These are phyloP conservation scores for Drosophila algonquin DNA, from an alignment of 2,888 invertebrate genomes.

Conservation along the genomic window DNA sequence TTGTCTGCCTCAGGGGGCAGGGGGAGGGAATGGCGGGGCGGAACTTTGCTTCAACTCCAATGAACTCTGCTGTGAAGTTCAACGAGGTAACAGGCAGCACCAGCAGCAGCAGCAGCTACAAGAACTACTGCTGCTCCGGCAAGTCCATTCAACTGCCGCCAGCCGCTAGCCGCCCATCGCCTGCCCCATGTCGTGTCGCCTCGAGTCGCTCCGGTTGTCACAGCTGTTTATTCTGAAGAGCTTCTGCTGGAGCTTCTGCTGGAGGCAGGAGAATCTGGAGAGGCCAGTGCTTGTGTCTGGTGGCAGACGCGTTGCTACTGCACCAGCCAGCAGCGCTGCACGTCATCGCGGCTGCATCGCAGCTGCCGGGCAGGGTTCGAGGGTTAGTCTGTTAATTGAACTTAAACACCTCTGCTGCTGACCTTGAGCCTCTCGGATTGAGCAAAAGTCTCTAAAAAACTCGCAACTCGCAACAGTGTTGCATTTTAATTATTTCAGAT, in stretches of 20 bases:
- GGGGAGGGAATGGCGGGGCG: background rate
- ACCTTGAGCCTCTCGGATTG: too few relatives aligned
- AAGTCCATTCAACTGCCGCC: constrained; percentile 67
- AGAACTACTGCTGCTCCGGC: constrained; percentile 27
- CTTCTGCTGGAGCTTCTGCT: background rate
- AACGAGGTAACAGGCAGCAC: constrained; percentile 40
- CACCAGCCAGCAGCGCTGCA: background rate
- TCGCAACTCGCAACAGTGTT: background rate
- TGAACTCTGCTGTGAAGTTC: constrained; percentile 68
- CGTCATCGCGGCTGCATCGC: background rate
- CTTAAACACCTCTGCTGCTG: background rate
- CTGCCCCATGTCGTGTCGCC: constrained; percentile 17
- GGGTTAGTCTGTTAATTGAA: constrained; percentile 38
- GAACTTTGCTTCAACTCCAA: constrained; percentile 38
- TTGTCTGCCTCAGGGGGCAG: background rate
- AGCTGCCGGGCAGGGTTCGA: background rate
- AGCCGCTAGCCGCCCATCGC: constrained; percentile 24
- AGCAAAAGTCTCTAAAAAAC: background rate
- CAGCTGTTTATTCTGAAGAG: constrained; percentile 48
- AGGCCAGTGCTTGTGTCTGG: constrained; percentile 36
- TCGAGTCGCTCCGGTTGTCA: constrained; percentile 51
- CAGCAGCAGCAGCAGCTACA: constrained; percentile 22
- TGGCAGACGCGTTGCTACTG: constrained; percentile 28
- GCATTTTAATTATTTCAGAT: constrained; percentile 11
- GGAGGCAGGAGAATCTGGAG: background rate